Base-by-base conservation (phyloP, 2,797 vertebrate genomes). In the Hipposideros larvatus region DNA sequence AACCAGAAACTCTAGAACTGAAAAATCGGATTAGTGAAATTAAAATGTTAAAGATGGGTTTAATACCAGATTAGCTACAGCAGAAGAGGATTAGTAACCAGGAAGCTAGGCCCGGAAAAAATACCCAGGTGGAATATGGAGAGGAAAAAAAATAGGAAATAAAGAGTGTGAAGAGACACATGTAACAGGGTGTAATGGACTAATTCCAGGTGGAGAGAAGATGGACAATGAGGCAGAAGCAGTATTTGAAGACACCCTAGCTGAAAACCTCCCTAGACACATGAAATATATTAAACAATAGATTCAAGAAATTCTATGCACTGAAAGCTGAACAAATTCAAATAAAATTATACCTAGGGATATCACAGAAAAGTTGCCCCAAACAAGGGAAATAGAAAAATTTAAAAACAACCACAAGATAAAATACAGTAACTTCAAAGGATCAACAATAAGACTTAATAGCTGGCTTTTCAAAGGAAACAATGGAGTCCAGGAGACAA, bases 1-100 rank as follows among this genome's bases (percentile, higher is more conserved):
- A 90, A 88, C 34, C 13, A 74, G n/a, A 95, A 89, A 86, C 57
- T 82, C 8, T 80, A 80, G 21, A 88, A 77, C 4, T 71, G 16
- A 91, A 75, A 93, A 82, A 88, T 5, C 53, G 37, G 43, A 90
- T 51, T 87, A 84, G 2, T 87, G 31, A 93, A 87, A 84, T 71
- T 37, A 89, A 96, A 53, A 80, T 65, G 10, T 65, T 91, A 91
- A 91, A 43, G 5, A 26, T 95, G 19, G 59, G 13, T 75, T 91
- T 85, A 89, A 59, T 4, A 91, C 24, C 31, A 78, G 48, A 83
- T 92, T 71, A 16, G 28, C 43, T 59, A 59, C 2, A 80, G 21
- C 18, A 78, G 34, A 77, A 84, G 18, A 91, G 24, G 34, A 68
- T 78, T 78, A 90, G 7, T 77, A 61, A 78, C 57, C 48, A 53